Evolutionary conservation across 2,888 invertebrate species (phyloP).

Genomic region (Stomorhina lunata): DNA sequence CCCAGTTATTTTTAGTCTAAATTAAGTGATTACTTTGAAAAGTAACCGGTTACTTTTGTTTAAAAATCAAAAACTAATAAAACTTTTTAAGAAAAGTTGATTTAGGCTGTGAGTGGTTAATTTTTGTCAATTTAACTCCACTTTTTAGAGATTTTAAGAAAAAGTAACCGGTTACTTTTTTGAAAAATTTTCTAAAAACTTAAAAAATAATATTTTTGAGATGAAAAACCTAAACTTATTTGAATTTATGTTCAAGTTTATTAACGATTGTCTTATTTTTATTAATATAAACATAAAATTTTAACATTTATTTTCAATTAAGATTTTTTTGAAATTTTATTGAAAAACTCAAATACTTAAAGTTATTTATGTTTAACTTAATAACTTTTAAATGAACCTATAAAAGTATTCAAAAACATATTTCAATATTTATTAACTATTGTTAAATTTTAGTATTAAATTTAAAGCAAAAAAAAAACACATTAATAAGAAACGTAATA

Average conservation of each 20-base stretch:
- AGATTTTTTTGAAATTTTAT: not conserved
- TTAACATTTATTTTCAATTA: constrained; percentile 60
- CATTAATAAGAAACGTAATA: constrained; percentile 32
- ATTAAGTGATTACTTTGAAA: no score
- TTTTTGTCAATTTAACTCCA: no score
- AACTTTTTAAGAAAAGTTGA: no score
- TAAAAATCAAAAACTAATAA: not conserved
- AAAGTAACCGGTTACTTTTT: no score
- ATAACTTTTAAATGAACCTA: not conserved
- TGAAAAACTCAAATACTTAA: not conserved
- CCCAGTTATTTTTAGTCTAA: not conserved
- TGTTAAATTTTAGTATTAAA: constrained; percentile 5
- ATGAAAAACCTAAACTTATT: not conserved
- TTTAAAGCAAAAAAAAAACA: not conserved
- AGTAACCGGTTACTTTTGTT: no score
- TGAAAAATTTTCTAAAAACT: not conserved
- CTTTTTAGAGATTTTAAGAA: no score
- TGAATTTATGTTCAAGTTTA: constrained; percentile 22
- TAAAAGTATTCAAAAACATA: constrained; percentile 18
- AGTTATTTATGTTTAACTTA: constrained; percentile 1
- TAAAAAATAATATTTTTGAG: not conserved
- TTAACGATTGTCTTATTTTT: constrained; percentile 34
- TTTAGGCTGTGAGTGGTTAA: no score
- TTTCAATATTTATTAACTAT: constrained; percentile 50
- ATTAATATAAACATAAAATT: constrained; percentile 47